Evolutionary conservation across 1,140 invertebrate genomes (phyloP).

Genomic region (Temnothorax longispinosus): DNA sequence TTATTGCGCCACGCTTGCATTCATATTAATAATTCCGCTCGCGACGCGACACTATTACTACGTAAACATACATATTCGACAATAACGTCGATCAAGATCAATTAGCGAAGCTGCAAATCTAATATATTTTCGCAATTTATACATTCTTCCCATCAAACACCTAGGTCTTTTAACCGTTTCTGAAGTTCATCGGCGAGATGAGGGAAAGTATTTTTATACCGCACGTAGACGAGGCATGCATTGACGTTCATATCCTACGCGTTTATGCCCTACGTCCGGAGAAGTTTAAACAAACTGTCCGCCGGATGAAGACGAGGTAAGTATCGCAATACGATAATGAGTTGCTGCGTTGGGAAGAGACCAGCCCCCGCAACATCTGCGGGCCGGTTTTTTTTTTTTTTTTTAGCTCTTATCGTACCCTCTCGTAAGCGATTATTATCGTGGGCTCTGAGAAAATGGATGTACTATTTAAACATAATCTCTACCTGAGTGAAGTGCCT

Average conservation of each 20-base stretch:
- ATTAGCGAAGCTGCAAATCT: background rate
- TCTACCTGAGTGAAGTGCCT: constrained; percentile 83
- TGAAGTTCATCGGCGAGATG: constrained; percentile 12
- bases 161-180: background rate
- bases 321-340: constrained; percentile 13
- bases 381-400: background rate
- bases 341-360: background rate
- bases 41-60: background rate
- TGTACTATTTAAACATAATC: constrained; percentile 3
- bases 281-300: background rate
- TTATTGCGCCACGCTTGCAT: background rate
- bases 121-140: background rate
- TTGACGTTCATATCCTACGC: constrained; percentile 16
- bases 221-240: constrained; percentile 12
- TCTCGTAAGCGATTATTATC: background rate
- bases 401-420: background rate
- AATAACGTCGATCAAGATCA: too few species aligned
- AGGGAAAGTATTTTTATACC: constrained; percentile 39
- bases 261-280: constrained; percentile 21
- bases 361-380: background rate
- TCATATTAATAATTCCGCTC: background rate
- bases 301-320: background rate
- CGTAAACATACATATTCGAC: background rate
- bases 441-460: background rate
- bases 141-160: background rate